These are phyloP conservation scores for Cyclophora punctaria DNA, from an alignment of 2,888 invertebrate species.

Conservation along the genomic window DNA sequence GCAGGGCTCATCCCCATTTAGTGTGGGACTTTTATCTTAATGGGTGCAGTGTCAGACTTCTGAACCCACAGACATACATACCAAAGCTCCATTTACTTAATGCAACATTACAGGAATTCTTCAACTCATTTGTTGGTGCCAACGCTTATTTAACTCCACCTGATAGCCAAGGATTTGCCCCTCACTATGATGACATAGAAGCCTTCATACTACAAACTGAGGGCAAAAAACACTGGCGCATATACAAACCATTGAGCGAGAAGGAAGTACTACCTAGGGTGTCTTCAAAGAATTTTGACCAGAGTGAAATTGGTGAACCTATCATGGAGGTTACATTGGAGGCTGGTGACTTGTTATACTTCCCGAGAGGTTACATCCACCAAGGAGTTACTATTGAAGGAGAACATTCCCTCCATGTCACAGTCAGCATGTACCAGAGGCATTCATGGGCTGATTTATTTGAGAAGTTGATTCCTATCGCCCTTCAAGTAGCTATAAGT, in stretches of 20 bases:
- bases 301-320: constrained; percentile 84
- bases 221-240: constrained; percentile 94
- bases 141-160: constrained; percentile 98
- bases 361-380: constrained; percentile 92
- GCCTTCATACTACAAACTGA: constrained; percentile 97
- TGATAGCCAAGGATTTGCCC: constrained; percentile 97
- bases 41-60: constrained; percentile 90
- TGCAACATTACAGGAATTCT: constrained; percentile 91
- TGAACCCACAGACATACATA: constrained; percentile 93
- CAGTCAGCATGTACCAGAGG: constrained; percentile 93
- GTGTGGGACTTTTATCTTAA: constrained; percentile 94
- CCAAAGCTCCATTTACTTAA: constrained; percentile 78
- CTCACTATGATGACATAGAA: constrained; percentile 99
- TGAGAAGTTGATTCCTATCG: constrained; percentile 84
- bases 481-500: constrained; percentile 82
- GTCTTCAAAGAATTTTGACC: constrained; percentile 86
- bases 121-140: constrained; percentile 95
- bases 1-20: constrained; percentile 81
- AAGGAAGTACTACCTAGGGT: constrained; percentile 84
- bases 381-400: constrained; percentile 87
- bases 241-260: constrained; percentile 85
- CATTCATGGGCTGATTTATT: constrained; percentile 93
- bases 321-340: constrained; percentile 85
- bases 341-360: constrained; percentile 94
- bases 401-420: constrained; percentile 94